Evolutionary conservation across 2,113 vertebrate genomes (phyloP), one percentile per base, ranked within the genome.

Genomic region (Anolis sagrei): DNA sequence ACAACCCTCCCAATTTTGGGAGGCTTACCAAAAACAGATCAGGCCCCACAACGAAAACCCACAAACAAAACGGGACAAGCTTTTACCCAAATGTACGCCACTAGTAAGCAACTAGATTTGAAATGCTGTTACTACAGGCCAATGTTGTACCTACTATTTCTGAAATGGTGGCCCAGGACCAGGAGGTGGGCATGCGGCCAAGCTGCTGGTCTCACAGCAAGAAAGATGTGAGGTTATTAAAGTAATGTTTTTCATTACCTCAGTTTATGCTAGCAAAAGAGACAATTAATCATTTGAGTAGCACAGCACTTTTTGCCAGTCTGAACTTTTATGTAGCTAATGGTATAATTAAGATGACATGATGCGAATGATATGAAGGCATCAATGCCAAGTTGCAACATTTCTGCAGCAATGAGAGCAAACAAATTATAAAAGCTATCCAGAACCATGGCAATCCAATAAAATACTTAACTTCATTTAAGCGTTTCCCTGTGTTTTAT

Each of bases 281-380:
- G 70, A 11, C 21, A 25, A 74, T 64, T 32, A 66, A 76, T 66
- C 29, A 75, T 64, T 48, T 62, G 8, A 82, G 54, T 36, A 39
- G n/a, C 34, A 51, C 19, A 73, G 8, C 76, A 84, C 61, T 34
- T 84, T 84, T 66, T 76, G n/a, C 39, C 25, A 51, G 39, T 3
- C 44, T 51, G 6, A 76, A 76, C 73, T 58, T 44, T 73, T 39
- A 82, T 51, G 23, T 25, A 34, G 14, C 73, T 84, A 84, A 84
- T 76, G 44, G 39, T 76, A 8, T 34, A 76, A 64, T 81, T 69
- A 54, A 54, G 23, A 83, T 74, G 51, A 76, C 44, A 84, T 76
- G 16, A 76, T 44, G 3, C 66, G n/a, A 44, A 19, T 76, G 72
- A 74, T 82, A 58, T 73, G 32, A 79, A n/a, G 4, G 62, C 62